These are phyloP conservation scores for Lates calcarifer DNA, from an alignment of 2,113 vertebrate genomes.

Conservation along the genomic window DNA sequence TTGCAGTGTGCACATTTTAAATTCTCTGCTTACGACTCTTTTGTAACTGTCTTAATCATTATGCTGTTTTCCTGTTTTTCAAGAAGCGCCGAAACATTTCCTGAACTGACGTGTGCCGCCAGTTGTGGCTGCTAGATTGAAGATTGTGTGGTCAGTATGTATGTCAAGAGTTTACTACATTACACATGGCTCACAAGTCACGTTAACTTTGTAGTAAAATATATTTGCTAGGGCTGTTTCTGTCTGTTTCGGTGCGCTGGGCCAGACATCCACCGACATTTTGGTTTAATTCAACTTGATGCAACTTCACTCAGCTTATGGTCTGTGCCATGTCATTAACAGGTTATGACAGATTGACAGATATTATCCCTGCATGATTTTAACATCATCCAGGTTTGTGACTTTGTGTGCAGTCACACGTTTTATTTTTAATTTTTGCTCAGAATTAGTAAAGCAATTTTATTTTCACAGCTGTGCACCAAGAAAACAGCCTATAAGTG, in stretches of 20 bases:
- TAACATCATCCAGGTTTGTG: no score
- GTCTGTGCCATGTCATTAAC: background rate
- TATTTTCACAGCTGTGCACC: no score
- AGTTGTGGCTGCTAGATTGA: background rate
- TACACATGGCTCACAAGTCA: background rate
- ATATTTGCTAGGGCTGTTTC: background rate
- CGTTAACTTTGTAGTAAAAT: background rate
- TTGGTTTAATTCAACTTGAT: background rate
- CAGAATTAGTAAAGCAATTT: no score
- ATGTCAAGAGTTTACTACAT: background rate
- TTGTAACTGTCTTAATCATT: background rate
- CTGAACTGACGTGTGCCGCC: background rate
- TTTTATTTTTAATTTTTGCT: no score
- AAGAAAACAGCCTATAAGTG: no score
- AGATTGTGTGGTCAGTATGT: background rate
- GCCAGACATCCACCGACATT: background rate
- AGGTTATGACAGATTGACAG: no score
- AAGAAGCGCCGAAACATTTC: background rate
- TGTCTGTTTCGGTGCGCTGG: no score
- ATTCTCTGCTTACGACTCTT: background rate
- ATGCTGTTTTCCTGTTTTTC: background rate
- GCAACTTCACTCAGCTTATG: background rate
- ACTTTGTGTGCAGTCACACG: no score
- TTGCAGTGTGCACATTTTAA: slow-evolving; percentile 18
- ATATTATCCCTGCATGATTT: no score